Evolutionary conservation across 1,140 invertebrate genomes (phyloP).

Genomic region (Oryzaephilus surinamensis): DNA sequence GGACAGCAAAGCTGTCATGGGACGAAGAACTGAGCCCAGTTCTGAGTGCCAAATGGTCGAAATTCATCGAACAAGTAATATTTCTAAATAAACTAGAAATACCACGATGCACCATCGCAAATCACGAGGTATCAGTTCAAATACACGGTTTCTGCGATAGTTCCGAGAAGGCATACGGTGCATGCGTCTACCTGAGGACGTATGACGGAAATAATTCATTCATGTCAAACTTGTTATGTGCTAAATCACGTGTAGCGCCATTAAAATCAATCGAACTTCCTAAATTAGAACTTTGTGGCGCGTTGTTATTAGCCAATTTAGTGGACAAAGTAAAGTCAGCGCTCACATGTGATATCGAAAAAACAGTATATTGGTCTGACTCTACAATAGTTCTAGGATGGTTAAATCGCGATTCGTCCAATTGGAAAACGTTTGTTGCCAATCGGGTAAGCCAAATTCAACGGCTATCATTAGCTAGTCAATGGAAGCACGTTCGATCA

Average conservation of each 20-base stretch:
- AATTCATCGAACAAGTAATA: neutral
- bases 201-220: constrained; percentile 10
- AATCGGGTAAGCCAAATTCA: constrained; percentile 27
- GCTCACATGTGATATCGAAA: no score
- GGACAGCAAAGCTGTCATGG: constrained; percentile 30
- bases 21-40: constrained; percentile 26
- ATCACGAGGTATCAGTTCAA: constrained; percentile 8
- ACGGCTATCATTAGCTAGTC: neutral
- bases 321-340: constrained; percentile 3
- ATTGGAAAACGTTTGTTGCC: constrained; percentile 18
- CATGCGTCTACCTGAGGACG: constrained; percentile 26
- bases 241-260: constrained; percentile 35
- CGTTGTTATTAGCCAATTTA: constrained; percentile 12
- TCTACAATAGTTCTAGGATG: constrained; percentile 16
- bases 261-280: constrained; percentile 24
- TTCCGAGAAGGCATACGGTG: constrained; percentile 25
- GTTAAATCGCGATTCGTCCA: constrained; percentile 3
- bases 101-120: neutral
- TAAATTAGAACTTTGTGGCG: constrained; percentile 20
- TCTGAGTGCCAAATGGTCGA: neutral
- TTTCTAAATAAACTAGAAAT: neutral
- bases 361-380: constrained; percentile 12
- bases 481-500: constrained; percentile 25
- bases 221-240: constrained; percentile 22
- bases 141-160: constrained; percentile 32